Evolutionary conservation across 2,113 vertebrate species (phyloP).

Genomic region (Sphaerodactylus townsendi): DNA sequence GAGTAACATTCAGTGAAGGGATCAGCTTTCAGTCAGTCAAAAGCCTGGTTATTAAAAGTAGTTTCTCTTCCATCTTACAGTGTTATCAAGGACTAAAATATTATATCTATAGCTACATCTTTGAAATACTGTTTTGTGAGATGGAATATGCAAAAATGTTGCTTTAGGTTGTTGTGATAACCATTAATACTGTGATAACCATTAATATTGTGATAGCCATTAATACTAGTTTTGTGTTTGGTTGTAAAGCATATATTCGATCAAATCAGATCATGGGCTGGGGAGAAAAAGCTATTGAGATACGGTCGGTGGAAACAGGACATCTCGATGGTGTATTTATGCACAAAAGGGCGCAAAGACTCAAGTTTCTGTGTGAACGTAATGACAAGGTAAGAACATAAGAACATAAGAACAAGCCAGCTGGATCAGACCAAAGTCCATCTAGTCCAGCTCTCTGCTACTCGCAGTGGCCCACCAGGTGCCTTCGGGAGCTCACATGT

Average conservation of each 20-base stretch:
- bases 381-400: constrained; percentile 99
- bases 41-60: neutral
- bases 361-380: constrained; percentile 97
- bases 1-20: neutral
- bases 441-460: too few relatives aligned
- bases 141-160: accelerated
- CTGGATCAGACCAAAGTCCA: too few relatives aligned
- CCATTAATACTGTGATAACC: neutral
- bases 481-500: too few relatives aligned
- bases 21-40: neutral
- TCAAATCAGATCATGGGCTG: constrained; percentile 99
- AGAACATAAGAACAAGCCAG: too few relatives aligned
- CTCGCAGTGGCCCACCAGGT: too few relatives aligned
- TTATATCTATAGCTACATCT: neutral
- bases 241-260: constrained; percentile 89
- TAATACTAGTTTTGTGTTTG: constrained; percentile 10
- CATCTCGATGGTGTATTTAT: constrained; percentile 98
- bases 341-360: constrained; percentile 98
- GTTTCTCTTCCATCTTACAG: neutral
- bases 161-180: neutral
- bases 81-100: neutral
- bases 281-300: constrained; percentile 99
- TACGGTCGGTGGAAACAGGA: constrained; percentile 96
- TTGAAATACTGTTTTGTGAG: neutral
- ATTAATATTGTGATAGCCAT: neutral